phyloP scores from a whole-genome alignment of 2,113 vertebrate species.

The Nycticryphes semicollaris region DNA sequence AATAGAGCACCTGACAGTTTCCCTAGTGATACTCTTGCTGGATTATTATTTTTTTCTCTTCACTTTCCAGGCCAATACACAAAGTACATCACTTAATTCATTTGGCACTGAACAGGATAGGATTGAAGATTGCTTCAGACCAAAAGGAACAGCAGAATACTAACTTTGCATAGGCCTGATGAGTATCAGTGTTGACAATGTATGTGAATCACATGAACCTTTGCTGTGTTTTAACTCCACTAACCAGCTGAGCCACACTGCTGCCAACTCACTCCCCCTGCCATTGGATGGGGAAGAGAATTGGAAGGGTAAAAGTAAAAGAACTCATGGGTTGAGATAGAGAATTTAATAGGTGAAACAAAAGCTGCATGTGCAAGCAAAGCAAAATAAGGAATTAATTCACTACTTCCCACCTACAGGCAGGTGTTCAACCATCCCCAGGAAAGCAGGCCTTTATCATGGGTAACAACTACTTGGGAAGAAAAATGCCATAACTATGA shows the following conservation, averaged over 20 bases:
- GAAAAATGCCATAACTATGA: not conserved
- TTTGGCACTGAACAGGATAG: not conserved
- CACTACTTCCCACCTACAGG: not conserved
- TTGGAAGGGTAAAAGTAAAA: not conserved
- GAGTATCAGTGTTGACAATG: not conserved
- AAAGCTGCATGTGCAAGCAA: fast-evolving
- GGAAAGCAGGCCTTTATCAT: not conserved
- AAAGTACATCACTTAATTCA: not conserved
- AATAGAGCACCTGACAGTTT: not conserved
- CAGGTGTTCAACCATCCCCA: not conserved
- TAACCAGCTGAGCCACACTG: not conserved
- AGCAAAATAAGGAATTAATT: not conserved
- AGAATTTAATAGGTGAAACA: not conserved
- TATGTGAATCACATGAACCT: not conserved
- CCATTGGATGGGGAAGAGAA: not conserved
- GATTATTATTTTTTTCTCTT: fast-evolving
- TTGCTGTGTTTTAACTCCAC: not conserved
- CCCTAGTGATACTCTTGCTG: not conserved
- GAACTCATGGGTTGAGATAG: not conserved
- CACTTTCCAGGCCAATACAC: not conserved
- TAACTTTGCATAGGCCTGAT: not conserved
- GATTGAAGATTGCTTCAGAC: not conserved
- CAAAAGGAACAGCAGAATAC: not conserved
- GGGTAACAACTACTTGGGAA: fast-evolving
- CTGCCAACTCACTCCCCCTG: fast-evolving